These are phyloP conservation scores for Xerus rutilus DNA, from an alignment of 2,797 vertebrate species.

Conservation along the genomic window DNA sequence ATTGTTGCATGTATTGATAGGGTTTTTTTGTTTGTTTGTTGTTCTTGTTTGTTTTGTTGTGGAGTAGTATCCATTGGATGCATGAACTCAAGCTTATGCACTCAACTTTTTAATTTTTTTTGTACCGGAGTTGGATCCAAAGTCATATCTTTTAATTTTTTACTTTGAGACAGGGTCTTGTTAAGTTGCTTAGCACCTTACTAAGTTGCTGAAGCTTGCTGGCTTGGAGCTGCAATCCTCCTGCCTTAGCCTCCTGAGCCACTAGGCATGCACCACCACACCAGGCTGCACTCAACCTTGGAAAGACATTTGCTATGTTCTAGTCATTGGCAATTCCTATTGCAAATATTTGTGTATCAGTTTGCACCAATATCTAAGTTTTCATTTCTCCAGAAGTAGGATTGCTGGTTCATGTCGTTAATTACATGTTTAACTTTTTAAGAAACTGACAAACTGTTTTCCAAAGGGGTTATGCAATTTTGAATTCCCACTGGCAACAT, in stretches of 20 bases:
- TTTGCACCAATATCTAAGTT: not conserved
- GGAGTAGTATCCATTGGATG: not conserved
- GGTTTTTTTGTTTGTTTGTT: not conserved
- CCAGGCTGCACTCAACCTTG: not conserved
- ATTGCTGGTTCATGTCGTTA: not conserved
- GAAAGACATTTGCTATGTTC: not conserved
- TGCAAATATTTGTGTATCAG: not conserved
- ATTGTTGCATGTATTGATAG: not conserved
- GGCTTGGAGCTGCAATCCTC: too few species aligned
- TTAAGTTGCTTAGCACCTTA: too few species aligned
- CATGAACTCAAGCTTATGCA: too few species aligned
- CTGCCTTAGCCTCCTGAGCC: too few species aligned
- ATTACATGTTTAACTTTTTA: not conserved
- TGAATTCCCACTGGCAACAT: not conserved
- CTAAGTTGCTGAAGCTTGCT: too few species aligned
- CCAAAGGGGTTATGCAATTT: not conserved
- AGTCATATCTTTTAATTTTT: too few species aligned
- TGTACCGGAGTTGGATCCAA: too few species aligned
- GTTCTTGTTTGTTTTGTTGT: not conserved
- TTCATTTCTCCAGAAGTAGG: not conserved
- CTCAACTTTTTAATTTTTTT: too few species aligned
- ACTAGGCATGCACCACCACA: too few species aligned
- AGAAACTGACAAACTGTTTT: not conserved
- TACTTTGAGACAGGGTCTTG: too few species aligned
- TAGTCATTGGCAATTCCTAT: not conserved